Percentiles rank a stretch among this genome's conserved stretches.
These are phyloP conservation scores for Sinocyclocheilus rhinocerous DNA, from an alignment of 2,113 vertebrate genomes.

Conservation along the genomic window DNA sequence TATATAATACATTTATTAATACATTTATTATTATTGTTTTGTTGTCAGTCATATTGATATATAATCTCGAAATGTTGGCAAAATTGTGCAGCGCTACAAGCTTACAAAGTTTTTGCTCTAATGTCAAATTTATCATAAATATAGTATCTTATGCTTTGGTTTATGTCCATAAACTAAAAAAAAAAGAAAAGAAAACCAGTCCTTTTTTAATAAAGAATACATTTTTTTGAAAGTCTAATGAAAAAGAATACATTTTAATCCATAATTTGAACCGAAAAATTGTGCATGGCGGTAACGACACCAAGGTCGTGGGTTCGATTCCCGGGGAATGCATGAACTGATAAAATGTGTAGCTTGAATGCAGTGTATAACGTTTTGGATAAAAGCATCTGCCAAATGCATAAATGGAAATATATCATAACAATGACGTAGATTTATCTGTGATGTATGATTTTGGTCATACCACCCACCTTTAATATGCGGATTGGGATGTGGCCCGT, in stretches of 20 bases:
- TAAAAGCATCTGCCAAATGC: neutral
- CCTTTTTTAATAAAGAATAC: too few relatives aligned
- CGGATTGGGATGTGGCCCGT: neutral
- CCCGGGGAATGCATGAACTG: too few relatives aligned
- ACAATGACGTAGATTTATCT: neutral
- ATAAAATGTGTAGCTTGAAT: neutral
- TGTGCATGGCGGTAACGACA: neutral
- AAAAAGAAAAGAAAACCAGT: too few relatives aligned
- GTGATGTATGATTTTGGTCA: neutral
- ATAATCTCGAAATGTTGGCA: too few relatives aligned
- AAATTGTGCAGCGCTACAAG: too few relatives aligned
- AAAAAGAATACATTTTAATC: neutral
- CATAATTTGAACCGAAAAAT: neutral
- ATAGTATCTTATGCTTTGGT: too few relatives aligned
- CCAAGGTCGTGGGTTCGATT: neutral
- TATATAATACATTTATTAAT: too few relatives aligned
- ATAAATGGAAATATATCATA: neutral
- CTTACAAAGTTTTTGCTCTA: too few relatives aligned
- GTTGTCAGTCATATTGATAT: too few relatives aligned
- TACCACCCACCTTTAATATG: neutral
- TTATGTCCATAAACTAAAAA: too few relatives aligned
- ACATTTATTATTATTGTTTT: too few relatives aligned
- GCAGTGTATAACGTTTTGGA: rapidly evolving
- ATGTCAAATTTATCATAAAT: too few relatives aligned
- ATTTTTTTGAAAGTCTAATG: neutral